phyloP scores from a whole-genome alignment of 1,140 invertebrate species.

The Chrysomallon squamiferum region DNA sequence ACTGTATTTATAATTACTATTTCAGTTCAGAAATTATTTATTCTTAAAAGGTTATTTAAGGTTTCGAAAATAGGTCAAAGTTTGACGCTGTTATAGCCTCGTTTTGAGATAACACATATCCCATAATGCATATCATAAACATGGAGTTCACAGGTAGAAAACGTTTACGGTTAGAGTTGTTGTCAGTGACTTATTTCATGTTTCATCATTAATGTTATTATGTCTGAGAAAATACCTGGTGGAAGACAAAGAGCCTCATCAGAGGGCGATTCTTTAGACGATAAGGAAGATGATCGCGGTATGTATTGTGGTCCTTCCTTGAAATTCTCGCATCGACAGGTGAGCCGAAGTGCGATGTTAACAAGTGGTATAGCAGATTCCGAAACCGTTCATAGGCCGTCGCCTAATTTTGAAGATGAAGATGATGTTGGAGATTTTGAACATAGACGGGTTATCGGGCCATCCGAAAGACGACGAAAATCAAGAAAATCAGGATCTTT shows the following conservation, averaged over 20 bases:
- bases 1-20: too few relatives aligned
- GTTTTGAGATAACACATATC: constrained; percentile 26
- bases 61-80: background rate
- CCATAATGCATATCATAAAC: constrained; percentile 25
- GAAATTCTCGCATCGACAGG: constrained; percentile 27
- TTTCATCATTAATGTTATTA: constrained; percentile 13
- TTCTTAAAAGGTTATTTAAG: background rate
- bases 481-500: constrained; percentile 30
- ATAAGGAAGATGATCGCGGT: constrained; percentile 24
- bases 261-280: constrained; percentile 48
- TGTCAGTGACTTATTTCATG: constrained; percentile 15
- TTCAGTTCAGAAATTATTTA: too few relatives aligned
- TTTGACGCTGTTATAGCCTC: constrained; percentile 9
- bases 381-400: background rate
- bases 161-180: constrained; percentile 16
- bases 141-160: constrained; percentile 26
- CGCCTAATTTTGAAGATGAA: background rate
- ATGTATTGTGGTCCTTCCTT: constrained; percentile 12
- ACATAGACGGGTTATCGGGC: background rate
- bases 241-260: constrained; percentile 49
- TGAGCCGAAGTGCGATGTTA: constrained; percentile 36
- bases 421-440: background rate
- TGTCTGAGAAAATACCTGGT: constrained; percentile 40
- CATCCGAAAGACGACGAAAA: constrained; percentile 12
- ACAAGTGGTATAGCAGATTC: background rate